A percentile compares a stretch with the other conserved stretches of the same genome.
Evolutionary conservation across 2,888 invertebrate genomes (phyloP).

Genomic region (Tryphoninae sp.): DNA sequence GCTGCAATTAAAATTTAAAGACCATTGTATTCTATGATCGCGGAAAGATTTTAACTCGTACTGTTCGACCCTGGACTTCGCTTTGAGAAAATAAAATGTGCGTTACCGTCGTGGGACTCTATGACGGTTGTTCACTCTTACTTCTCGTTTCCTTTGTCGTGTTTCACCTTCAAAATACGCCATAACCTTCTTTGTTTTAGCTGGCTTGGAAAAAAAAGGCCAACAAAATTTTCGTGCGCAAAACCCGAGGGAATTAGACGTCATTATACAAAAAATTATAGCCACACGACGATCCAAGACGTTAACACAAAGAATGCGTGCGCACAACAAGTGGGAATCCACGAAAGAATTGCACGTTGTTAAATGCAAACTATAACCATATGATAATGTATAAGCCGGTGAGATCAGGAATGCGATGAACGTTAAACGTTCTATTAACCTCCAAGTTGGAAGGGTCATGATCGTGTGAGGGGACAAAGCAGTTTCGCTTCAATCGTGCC

Average conservation of each 20-base stretch:
- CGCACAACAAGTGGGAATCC: background rate
- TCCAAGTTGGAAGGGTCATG: slow-evolving; percentile 26
- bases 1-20: too few relatives aligned
- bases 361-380: background rate
- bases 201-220: too few relatives aligned
- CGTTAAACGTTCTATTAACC: slow-evolving; percentile 49
- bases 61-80: background rate
- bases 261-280: too few relatives aligned
- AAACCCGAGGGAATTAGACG: too few relatives aligned
- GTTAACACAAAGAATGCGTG: background rate
- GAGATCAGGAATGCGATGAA: slow-evolving; percentile 45
- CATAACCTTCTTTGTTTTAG: background rate
- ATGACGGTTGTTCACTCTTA: background rate
- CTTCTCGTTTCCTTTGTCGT: background rate
- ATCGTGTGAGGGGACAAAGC: slow-evolving; percentile 27
- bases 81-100: background rate
- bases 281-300: too few relatives aligned
- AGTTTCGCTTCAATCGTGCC: slow-evolving; percentile 25
- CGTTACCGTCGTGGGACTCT: background rate
- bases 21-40: too few relatives aligned
- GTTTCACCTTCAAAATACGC: background rate
- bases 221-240: too few relatives aligned
- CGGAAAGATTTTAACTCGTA: too few relatives aligned
- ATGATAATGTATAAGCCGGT: slow-evolving; percentile 1
- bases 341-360: background rate